These are phyloP conservation scores for Aviceda subcristata DNA, from an alignment of 2,113 vertebrate species.

Conservation along the genomic window DNA sequence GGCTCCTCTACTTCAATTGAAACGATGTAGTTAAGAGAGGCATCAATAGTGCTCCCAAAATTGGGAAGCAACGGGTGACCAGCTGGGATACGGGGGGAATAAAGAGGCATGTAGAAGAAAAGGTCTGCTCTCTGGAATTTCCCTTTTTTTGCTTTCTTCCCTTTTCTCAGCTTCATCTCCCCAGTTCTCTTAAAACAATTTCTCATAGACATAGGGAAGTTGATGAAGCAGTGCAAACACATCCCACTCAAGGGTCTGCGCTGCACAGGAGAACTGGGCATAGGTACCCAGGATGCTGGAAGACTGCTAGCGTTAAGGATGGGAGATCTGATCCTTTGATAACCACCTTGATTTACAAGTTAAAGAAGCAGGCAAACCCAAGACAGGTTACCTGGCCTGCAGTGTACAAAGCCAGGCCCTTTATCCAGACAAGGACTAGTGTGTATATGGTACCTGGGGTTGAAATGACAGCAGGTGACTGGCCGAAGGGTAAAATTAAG, in stretches of 20 bases:
- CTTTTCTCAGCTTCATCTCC: background rate
- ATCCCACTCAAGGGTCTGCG: background rate
- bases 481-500: background rate
- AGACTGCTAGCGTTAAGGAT: background rate
- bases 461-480: background rate
- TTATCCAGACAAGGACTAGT: background rate
- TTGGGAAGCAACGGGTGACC: background rate
- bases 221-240: background rate
- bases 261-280: background rate
- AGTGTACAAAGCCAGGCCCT: background rate
- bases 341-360: background rate
- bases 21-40: background rate
- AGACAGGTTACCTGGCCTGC: too few species aligned
- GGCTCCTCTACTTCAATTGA: background rate
- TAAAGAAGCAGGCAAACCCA: background rate
- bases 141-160: background rate
- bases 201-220: background rate
- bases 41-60: background rate
- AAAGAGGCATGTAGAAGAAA: background rate
- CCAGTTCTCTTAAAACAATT: background rate
- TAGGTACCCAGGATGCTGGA: background rate
- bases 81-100: background rate
- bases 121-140: background rate
- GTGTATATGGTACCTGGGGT: accelerated
- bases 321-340: background rate